Evolutionary conservation across 1,140 invertebrate species (phyloP).

Genomic region (Piezodorus guildinii): DNA sequence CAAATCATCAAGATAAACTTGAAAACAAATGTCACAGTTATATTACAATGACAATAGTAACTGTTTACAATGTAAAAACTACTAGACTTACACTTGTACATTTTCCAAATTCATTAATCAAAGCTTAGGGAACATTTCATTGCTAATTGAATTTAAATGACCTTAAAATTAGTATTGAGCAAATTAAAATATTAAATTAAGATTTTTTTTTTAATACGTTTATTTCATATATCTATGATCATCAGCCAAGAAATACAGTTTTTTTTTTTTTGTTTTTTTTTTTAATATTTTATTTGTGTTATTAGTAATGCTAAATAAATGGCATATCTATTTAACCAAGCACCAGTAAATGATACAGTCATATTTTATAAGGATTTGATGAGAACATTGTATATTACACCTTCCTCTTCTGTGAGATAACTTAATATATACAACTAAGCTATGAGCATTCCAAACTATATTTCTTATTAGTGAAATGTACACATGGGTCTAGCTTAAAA

Average conservation of each 20-base stretch:
- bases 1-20: not conserved
- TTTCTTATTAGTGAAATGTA: too few species aligned
- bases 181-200: not conserved
- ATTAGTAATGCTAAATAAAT: not conserved
- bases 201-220: not conserved
- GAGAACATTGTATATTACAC: too few species aligned
- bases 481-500: too few species aligned
- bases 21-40: conserved; percentile 2
- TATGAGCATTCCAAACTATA: too few species aligned
- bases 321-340: conserved; percentile 2
- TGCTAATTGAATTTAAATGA: conserved; percentile 1
- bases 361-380: too few species aligned
- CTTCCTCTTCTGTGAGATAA: too few species aligned
- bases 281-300: too few species aligned
- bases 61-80: not conserved
- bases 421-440: too few species aligned
- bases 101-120: not conserved
- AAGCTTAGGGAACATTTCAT: not conserved
- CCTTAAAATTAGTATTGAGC: conserved; percentile 14
- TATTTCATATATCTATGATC: not conserved
- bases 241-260: conserved; percentile 1
- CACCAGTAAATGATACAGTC: not conserved
- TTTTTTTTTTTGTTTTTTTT: not conserved
- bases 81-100: not conserved
- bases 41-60: not conserved